Evolutionary conservation across 2,888 invertebrate genomes (phyloP).

Genomic region (Urechis unicinctus): DNA sequence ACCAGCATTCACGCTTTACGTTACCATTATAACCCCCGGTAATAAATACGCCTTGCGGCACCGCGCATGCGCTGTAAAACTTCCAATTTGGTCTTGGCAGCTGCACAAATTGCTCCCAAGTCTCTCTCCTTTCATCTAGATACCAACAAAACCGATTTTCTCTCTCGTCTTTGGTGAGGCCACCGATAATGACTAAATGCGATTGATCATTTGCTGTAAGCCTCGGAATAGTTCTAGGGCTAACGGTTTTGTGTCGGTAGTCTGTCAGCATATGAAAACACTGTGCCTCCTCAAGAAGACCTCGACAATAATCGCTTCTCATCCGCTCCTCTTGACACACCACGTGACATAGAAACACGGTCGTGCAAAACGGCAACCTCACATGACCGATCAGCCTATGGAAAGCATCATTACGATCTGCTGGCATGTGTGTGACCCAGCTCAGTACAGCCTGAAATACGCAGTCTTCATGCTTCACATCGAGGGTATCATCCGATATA

Average conservation of each 20-base stretch:
- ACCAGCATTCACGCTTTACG: constrained; percentile 16
- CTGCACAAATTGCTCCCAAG: constrained; percentile 16
- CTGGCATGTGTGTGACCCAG: constrained; percentile 3
- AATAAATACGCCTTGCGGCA: constrained; percentile 10
- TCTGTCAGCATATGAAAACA: constrained; percentile 15
- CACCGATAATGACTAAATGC: constrained; percentile 13
- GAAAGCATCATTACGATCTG: constrained; percentile 2
- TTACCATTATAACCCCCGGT: constrained; percentile 14
- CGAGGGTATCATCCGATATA: constrained; percentile 11
- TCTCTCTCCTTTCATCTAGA: constrained; percentile 7
- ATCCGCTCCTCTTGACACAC: constrained; percentile 2
- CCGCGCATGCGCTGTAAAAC: constrained; percentile 11
- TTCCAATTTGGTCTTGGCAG: constrained; percentile 16
- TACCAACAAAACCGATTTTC: constrained; percentile 17
- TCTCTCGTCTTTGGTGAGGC: constrained; percentile 9
- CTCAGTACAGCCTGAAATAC: constrained; percentile 14
- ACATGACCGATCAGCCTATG: constrained; percentile 2
- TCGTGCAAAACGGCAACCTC: constrained; percentile 12
- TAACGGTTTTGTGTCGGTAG: constrained; percentile 8
- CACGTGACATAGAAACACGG: constrained; percentile 13
- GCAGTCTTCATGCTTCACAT: constrained; percentile 12
- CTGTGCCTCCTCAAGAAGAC: constrained; percentile 10
- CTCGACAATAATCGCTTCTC: background rate
- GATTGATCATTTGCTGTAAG: background rate
- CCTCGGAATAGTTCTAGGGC: constrained; percentile 7